phyloP scores from a whole-genome alignment of 2,888 invertebrate genomes.

The Xylota sylvarum region DNA sequence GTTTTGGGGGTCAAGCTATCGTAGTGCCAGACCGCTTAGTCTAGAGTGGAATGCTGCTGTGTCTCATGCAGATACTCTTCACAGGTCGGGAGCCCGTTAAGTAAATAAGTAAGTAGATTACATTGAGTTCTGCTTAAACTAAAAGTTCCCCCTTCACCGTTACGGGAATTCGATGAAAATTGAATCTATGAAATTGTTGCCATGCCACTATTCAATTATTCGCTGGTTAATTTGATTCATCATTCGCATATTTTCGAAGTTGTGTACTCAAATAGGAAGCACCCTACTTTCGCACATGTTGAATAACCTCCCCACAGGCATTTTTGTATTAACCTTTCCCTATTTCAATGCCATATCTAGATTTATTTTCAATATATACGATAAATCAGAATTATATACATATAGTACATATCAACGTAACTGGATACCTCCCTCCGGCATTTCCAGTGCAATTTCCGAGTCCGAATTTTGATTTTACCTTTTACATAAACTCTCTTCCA shows the following conservation, averaged over 20 bases:
- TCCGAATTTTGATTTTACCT: slow-evolving; percentile 60
- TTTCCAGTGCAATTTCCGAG: slow-evolving; percentile 37
- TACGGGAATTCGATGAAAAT: too few relatives aligned
- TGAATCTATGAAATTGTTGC: too few relatives aligned
- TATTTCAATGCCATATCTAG: slow-evolving; percentile 46
- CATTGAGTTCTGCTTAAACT: too few relatives aligned
- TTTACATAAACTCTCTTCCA: slow-evolving; percentile 45
- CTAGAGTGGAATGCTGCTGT: too few relatives aligned
- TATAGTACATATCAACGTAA: background rate
- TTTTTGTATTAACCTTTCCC: background rate
- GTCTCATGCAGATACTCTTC: too few relatives aligned
- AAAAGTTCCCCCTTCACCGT: too few relatives aligned
- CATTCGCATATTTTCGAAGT: background rate
- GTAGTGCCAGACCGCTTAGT: too few relatives aligned
- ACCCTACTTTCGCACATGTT: background rate
- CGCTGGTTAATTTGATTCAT: background rate
- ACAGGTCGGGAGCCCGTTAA: too few relatives aligned
- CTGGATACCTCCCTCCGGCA: background rate
- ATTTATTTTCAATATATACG: slow-evolving; percentile 47
- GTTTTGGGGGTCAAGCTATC: too few relatives aligned
- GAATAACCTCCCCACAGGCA: too few relatives aligned
- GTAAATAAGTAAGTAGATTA: too few relatives aligned
- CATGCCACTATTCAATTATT: too few relatives aligned
- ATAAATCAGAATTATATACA: slow-evolving; percentile 2
- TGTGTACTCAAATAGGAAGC: background rate